Evolutionary conservation across 2,888 invertebrate species (phyloP).

Genomic region (Pheosia gnoma): DNA sequence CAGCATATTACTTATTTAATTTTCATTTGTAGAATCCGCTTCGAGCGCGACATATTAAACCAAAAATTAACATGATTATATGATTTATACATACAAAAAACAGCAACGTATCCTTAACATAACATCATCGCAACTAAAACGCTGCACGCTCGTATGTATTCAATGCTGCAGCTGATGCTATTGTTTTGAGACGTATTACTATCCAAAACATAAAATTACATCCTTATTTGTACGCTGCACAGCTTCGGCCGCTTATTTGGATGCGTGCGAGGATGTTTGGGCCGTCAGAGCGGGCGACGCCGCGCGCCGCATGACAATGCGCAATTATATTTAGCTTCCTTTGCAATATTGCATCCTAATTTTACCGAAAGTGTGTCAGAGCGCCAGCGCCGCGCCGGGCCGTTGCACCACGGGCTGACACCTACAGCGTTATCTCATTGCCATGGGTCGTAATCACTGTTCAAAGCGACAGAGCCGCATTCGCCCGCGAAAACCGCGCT

Average conservation of each 20-base stretch:
- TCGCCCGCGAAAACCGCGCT: slow-evolving; percentile 47
- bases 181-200: slow-evolving; percentile 65
- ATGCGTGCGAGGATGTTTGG: slow-evolving; percentile 64
- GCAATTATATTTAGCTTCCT: slow-evolving; percentile 71
- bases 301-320: slow-evolving; percentile 69
- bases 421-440: slow-evolving; percentile 41
- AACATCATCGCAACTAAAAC: slow-evolving; percentile 25
- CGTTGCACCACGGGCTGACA: slow-evolving; percentile 26
- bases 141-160: slow-evolving; percentile 36
- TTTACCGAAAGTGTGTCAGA: slow-evolving; percentile 70
- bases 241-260: slow-evolving; percentile 66
- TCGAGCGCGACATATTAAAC: background rate
- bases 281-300: slow-evolving; percentile 54
- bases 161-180: slow-evolving; percentile 37
- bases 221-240: slow-evolving; percentile 71
- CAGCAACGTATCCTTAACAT: slow-evolving; percentile 23
- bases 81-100: slow-evolving; percentile 21
- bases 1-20: background rate
- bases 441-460: slow-evolving; percentile 46
- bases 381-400: slow-evolving; percentile 16
- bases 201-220: slow-evolving; percentile 65
- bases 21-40: background rate
- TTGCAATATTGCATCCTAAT: slow-evolving; percentile 64
- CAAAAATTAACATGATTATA: slow-evolving; percentile 22
- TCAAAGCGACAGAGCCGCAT: slow-evolving; percentile 47